Base-by-base conservation (phyloP, 2,797 vertebrate species). In the Alcedo atthis region DNA sequence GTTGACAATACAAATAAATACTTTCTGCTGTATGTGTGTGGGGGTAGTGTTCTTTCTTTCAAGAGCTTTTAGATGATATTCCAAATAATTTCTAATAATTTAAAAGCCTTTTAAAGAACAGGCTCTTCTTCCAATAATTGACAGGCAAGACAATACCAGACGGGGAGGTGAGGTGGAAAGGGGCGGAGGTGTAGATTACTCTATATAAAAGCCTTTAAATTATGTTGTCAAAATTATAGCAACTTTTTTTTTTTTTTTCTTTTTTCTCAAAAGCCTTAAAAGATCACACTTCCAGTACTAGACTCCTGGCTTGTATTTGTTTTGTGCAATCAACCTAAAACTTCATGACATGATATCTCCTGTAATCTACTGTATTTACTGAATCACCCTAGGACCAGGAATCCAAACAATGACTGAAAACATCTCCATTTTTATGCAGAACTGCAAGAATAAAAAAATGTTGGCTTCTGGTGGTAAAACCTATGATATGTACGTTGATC, bases 151-250 rank as follows among this genome's bases (percentile, higher is more conserved):
- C 95, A 97, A 96, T 97, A 96, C 90, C 64, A 91, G 89, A 80
- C 93, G 90, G 96, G 94, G 95, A 97, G 96, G 95, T 3, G n/a
- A 97, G 93, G 94, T 96, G 91, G 96, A 97, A 91, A 95, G 92
- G 96, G 96, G 95, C 37, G 95, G 96, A 97, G 96, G 94, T 97
- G 85, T 97, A 95, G 95, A 97, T 97, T 97, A 96, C 86, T 97
- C 87, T 89, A 87, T 95, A 96, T 96, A 97, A 97, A 96, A 96
- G 95, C 95, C 93, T 96, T 89, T 96, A 97, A 95, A 95, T 97
- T 98, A 97, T 97, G 94, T 97, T 97, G 97, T 97, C 96, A 97
- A 97, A 97, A 97, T 97, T 97, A 96, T 78, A 96, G 89, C 81
- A 97, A 97, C 95, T 73, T 67, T 89, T 93, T 95, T 96, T 88